These are phyloP conservation scores for Sarcophaga caerulescens DNA, from an alignment of 2,888 invertebrate species.

Conservation along the genomic window DNA sequence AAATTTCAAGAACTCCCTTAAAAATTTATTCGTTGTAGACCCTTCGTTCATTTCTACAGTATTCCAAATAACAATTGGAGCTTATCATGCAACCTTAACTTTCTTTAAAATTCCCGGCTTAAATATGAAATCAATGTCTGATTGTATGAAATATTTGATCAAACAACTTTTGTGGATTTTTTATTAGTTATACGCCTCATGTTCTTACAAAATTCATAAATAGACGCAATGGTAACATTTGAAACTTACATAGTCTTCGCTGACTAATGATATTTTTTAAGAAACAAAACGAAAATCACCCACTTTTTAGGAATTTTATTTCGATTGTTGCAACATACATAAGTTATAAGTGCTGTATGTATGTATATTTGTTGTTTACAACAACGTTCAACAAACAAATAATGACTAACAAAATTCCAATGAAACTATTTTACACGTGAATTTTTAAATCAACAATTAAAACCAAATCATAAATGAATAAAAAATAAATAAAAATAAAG, in stretches of 20 bases:
- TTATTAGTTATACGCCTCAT: too few species aligned
- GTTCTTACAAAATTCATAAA: too few species aligned
- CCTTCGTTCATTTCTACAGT: too few species aligned
- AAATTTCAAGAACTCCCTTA: too few species aligned
- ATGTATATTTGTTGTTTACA: slow-evolving; percentile 40
- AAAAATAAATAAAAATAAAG: not conserved
- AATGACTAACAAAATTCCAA: slow-evolving; percentile 55
- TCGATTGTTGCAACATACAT: slow-evolving; percentile 48
- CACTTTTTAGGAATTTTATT: slow-evolving; percentile 46
- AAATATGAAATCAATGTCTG: too few species aligned
- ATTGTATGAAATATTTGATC: too few species aligned
- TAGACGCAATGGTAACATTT: too few species aligned
- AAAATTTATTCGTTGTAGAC: too few species aligned
- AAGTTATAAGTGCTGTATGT: not conserved
- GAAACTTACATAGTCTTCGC: not conserved
- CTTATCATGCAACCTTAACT: too few species aligned
- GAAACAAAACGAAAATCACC: slow-evolving; percentile 27
- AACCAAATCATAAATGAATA: not conserved
- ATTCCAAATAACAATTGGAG: too few species aligned
- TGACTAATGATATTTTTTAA: slow-evolving; percentile 33
- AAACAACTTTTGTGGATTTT: too few species aligned
- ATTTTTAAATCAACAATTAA: slow-evolving; percentile 33
- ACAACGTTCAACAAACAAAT: not conserved
- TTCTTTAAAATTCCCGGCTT: too few species aligned
- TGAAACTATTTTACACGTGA: slow-evolving; percentile 38